Percentiles rank a stretch among this genome's conserved stretches.
These are phyloP conservation scores for Spinus pinus DNA, from an alignment of 2,797 vertebrate species.

Conservation along the genomic window DNA sequence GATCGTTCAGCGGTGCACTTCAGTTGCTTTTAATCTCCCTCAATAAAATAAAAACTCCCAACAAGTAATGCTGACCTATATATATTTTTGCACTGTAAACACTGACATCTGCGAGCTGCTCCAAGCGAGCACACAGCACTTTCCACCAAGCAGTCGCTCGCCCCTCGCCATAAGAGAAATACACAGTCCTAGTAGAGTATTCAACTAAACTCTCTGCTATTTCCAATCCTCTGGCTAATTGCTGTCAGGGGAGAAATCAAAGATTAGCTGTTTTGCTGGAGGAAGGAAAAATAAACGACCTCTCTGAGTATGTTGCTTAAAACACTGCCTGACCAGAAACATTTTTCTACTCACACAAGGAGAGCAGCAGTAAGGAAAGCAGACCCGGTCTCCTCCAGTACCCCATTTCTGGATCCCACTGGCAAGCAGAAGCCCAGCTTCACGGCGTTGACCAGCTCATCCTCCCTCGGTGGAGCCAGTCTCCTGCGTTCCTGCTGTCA, in stretches of 20 bases:
- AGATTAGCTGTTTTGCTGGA: not conserved
- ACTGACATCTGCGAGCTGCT: conserved; percentile 44
- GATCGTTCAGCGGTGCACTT: not conserved
- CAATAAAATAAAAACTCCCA: conserved; percentile 52
- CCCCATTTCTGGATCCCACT: conserved; percentile 52
- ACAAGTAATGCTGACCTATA: conserved; percentile 33
- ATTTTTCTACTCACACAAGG: conserved; percentile 62
- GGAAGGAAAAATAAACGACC: conserved; percentile 33
- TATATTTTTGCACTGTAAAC: conserved; percentile 50
- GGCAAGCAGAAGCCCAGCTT: not conserved
- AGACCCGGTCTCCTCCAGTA: conserved; percentile 23
- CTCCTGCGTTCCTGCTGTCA: conserved; percentile 8
- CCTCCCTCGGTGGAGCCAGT: not conserved
- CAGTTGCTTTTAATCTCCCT: conserved; percentile 34
- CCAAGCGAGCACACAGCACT: not conserved
- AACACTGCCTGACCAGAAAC: not conserved
- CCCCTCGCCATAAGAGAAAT: conserved; percentile 10
- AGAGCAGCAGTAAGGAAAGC: conserved; percentile 59
- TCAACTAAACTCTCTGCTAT: not conserved
- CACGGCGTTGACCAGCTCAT: conserved; percentile 26
- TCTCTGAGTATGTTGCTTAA: not conserved
- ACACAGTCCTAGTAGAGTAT: not conserved
- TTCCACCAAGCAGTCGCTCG: not conserved
- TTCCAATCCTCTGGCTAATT: conserved; percentile 24
- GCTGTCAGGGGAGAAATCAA: conserved; percentile 32